A percentile compares a stretch with the other conserved stretches of the same genome.
phyloP scores from a whole-genome alignment of 2,888 invertebrate species.

The Limulus polyphemus region DNA sequence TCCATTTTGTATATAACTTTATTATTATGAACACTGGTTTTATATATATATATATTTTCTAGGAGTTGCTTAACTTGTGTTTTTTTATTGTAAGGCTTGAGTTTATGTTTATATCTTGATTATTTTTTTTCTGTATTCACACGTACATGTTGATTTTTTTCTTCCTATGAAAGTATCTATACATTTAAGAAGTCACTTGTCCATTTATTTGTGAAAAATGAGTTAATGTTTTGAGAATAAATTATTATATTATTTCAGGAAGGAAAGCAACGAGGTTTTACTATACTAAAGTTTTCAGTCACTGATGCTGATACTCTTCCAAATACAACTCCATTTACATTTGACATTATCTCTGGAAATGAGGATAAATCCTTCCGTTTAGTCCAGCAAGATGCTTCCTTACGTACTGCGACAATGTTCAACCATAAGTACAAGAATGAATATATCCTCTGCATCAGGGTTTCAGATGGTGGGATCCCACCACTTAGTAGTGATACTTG shows the following conservation, averaged over 20 bases:
- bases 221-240: no score
- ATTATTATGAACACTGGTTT: no score
- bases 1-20: no score
- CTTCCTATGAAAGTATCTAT: no score
- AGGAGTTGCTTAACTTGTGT: no score
- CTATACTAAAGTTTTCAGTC: constrained; percentile 64
- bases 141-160: no score
- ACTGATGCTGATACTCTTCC: constrained; percentile 64
- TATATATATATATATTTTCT: no score
- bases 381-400: constrained; percentile 60
- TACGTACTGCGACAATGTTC: constrained; percentile 70
- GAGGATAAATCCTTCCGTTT: constrained; percentile 71
- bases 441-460: constrained; percentile 70
- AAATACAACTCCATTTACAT: constrained; percentile 79
- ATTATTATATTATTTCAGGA: constrained; percentile 41
- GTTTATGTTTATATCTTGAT: no score
- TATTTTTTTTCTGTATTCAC: no score
- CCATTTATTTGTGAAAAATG: no score
- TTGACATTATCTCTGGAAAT: constrained; percentile 76
- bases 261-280: constrained; percentile 67
- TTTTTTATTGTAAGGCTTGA: no score
- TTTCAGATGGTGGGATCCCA: constrained; percentile 85
- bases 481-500: constrained; percentile 74
- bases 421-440: constrained; percentile 68
- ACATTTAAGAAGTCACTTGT: no score